These are phyloP conservation scores for Nibea albiflora DNA, from an alignment of 2,113 vertebrate genomes.

Conservation along the genomic window DNA sequence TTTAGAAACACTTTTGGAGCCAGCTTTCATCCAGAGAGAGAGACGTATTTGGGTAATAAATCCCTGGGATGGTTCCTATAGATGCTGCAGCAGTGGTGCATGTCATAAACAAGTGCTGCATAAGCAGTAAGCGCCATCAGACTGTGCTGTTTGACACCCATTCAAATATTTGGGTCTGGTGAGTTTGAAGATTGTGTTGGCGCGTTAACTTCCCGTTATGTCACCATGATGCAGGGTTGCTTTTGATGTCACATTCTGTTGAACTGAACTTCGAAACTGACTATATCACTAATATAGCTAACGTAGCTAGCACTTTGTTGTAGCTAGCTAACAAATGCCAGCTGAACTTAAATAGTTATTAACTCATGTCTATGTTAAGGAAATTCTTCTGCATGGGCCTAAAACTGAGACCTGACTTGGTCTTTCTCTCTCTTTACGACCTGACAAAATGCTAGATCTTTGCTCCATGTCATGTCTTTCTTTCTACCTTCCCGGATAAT, in stretches of 20 bases:
- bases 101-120: background rate
- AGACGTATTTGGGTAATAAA: background rate
- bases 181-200: background rate
- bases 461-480: no score
- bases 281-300: background rate
- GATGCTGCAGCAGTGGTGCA: background rate
- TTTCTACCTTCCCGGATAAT: no score
- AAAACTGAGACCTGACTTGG: no score
- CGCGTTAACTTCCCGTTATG: background rate
- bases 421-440: no score
- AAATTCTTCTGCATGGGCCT: no score
- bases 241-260: no score
- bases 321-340: no score
- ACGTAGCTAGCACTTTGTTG: background rate
- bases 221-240: background rate
- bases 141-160: background rate
- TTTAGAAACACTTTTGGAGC: slow-evolving; percentile 14
- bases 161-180: background rate
- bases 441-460: background rate
- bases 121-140: background rate
- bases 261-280: no score
- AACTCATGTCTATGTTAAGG: no score
- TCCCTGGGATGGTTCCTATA: background rate
- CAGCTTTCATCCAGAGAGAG: background rate
- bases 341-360: no score